These are phyloP conservation scores for Lutjanus erythropterus DNA, from an alignment of 2,113 vertebrate genomes.

Conservation along the genomic window DNA sequence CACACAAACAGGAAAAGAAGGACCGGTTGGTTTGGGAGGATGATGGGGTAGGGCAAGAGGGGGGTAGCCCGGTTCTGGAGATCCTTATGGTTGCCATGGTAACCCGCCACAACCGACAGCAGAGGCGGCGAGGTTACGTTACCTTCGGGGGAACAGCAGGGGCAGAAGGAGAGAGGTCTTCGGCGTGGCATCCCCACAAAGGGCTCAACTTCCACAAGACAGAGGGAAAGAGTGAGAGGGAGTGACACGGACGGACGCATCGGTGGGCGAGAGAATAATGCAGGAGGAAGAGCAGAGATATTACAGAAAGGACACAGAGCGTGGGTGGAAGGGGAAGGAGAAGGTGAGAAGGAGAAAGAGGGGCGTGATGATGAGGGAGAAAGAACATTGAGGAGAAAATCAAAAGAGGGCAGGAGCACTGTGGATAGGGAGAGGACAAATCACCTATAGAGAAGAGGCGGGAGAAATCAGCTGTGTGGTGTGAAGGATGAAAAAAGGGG, in stretches of 20 bases:
- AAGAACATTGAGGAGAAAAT: conserved; percentile 75
- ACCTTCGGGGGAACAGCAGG: conserved; percentile 99
- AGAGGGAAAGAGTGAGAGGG: conserved; percentile 64
- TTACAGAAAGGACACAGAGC: conserved; percentile 70
- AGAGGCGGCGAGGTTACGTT: conserved; percentile 88
- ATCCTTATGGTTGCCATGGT: conserved; percentile 75
- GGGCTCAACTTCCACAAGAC: conserved; percentile 94
- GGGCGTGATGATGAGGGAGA: conserved; percentile 52
- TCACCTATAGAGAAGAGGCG: conserved; percentile 69
- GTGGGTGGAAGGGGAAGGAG: conserved; percentile 25
- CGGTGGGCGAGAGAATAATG: conserved; percentile 71
- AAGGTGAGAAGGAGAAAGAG: conserved; percentile 21
- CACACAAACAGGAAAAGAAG: conserved; percentile 37
- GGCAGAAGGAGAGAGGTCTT: conserved; percentile 99
- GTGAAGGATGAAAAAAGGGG: conserved; percentile 50
- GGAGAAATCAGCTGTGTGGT: conserved; percentile 65
- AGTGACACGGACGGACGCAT: conserved; percentile 78
- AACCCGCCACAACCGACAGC: conserved; percentile 82
- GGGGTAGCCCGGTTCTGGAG: conserved; percentile 54
- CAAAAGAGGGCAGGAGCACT: conserved; percentile 64
- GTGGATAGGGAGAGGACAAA: conserved; percentile 76
- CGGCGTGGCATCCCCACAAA: conserved; percentile 96
- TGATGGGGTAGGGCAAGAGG: background rate
- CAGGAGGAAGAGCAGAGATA: conserved; percentile 83
- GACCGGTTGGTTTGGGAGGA: background rate